Conservation (phyloP, 2,113 vertebrate species). For the Condylura cristata region DNA sequence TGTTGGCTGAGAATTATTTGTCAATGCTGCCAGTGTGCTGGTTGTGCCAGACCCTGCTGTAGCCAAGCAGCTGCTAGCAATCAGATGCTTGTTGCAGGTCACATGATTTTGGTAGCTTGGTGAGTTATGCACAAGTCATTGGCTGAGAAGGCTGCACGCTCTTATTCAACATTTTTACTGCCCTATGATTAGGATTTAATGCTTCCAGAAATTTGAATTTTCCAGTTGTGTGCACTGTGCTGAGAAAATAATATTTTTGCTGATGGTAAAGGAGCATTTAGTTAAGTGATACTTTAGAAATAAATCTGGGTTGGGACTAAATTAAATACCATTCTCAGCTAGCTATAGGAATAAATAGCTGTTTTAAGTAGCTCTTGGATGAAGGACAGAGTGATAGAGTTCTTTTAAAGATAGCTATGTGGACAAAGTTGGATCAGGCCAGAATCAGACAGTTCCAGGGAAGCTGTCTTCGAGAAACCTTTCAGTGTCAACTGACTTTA, state of each 20-base stretch:
- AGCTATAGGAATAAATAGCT: neutral
- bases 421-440: neutral
- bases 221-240: neutral
- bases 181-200: neutral
- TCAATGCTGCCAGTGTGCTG: neutral
- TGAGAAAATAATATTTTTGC: neutral
- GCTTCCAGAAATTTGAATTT: neutral
- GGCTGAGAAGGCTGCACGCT: neutral
- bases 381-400: neutral
- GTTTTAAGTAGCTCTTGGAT: neutral
- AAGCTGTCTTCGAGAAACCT: neutral
- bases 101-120: neutral
- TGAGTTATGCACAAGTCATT: neutral
- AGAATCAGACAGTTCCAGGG: neutral
- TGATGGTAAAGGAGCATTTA: neutral
- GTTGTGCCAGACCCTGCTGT: neutral
- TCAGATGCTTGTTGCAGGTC: neutral
- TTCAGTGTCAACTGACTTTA: neutral
- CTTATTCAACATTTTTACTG: neutral
- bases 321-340: neutral
- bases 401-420: constrained; percentile 1
- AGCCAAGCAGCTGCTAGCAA: neutral
- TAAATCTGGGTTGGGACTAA: neutral
- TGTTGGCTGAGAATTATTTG: neutral
- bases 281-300: neutral